Base-by-base conservation (phyloP, 2,888 invertebrate genomes). In the Metalampra italica region DNA sequence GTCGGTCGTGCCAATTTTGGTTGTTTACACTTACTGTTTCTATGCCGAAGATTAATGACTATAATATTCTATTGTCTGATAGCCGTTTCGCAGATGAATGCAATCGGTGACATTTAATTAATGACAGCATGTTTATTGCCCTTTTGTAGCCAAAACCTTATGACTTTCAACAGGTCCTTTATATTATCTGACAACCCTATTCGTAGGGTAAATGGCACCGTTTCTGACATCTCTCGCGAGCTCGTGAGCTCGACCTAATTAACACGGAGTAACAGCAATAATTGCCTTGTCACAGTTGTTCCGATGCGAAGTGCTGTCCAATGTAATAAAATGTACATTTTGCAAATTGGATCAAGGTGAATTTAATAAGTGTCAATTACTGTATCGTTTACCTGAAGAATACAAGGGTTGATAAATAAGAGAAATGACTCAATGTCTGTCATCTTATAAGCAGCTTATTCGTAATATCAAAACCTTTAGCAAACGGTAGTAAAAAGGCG, bases 1-100 rank as follows among this genome's bases (percentile, higher is more conserved):
- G 55, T 53, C 52, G 62, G 54, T 53, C 52, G 40, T 49, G 56
- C 51, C 55, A 58, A 56, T 58, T 58, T 60, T 51, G 45, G 56
- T 54, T 60, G 61, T 65, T 66, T 65, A 30, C 42, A 15, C 13
- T 9, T 52, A 57, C 48, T 39, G 50, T 59, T 63, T 51, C 56
- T 57, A 60, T 51, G 54, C 36, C n/a, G 38, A 59, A 56, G 55
- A 56, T 53, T 55, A 52, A 42, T 54, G 49, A 57, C 59, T 56
- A 52, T 56, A n/a, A n/a, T n/a, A 49, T 34, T 43, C 12, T n/a
- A 9, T n/a, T 36, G n/a, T 36, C n/a, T n/a, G 36, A n/a, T 36
- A n/a, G 36, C n/a, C n/a, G n/a, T n/a, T 1, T 15, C 15, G 0
- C 9, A 22, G n/a, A 9, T 11, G 39, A 15, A 8, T 36, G 36